Evolutionary conservation across 2,888 invertebrate genomes (phyloP).

Genomic region (Petrolisthes cinctipes): DNA sequence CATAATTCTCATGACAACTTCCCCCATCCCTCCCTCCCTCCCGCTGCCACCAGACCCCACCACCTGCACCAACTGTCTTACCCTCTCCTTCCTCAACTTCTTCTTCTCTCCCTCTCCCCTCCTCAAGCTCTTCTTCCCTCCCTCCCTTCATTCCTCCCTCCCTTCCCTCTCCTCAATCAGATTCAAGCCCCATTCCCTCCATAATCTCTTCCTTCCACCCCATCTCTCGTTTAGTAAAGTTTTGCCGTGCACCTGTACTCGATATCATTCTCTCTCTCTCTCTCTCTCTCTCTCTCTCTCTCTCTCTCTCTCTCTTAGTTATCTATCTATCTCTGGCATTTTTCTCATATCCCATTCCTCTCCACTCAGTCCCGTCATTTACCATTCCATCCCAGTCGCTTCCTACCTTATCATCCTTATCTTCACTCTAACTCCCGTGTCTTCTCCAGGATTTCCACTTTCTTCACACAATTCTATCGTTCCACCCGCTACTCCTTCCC

Average conservation of each 20-base stretch:
- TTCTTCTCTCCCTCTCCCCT: background rate
- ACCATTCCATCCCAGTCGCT: background rate
- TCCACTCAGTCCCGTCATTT: background rate
- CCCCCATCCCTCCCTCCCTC: background rate
- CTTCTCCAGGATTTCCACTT: background rate
- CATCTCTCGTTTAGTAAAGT: background rate
- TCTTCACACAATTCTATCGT: background rate
- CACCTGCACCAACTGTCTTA: background rate
- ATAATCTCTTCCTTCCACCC: background rate
- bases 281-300: background rate
- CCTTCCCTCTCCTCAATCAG: background rate
- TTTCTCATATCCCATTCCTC: background rate
- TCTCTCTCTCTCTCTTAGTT: background rate
- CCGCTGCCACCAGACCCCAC: no score
- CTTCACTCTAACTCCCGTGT: no score
- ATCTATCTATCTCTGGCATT: background rate
- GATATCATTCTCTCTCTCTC: background rate
- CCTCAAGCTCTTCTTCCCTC: background rate
- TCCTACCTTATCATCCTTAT: no score
- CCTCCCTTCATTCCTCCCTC: background rate
- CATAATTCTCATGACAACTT: constrained; percentile 6
- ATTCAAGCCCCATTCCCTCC: background rate
- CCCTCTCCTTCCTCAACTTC: background rate
- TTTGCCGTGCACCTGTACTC: background rate
- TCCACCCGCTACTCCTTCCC: background rate